phyloP scores from a whole-genome alignment of 2,888 invertebrate species.

The Microdon myrmicae region DNA sequence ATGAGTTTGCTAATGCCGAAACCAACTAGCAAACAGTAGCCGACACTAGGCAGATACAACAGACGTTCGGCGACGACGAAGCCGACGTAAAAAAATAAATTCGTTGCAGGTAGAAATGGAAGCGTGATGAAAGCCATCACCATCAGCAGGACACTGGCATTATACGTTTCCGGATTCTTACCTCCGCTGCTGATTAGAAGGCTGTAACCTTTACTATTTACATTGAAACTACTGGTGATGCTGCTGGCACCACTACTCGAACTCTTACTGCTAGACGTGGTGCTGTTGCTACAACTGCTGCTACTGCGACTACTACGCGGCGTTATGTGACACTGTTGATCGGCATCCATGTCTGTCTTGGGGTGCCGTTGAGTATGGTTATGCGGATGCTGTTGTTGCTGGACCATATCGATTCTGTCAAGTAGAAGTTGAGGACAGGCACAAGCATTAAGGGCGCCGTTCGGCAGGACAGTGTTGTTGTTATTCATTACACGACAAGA shows the following conservation, averaged over 20 bases:
- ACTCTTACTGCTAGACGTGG: conserved; percentile 67
- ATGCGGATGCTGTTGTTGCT: conserved; percentile 41
- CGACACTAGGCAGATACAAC: conserved; percentile 95
- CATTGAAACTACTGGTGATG: conserved; percentile 53
- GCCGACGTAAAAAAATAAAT: conserved; percentile 96
- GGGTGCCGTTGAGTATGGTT: conserved; percentile 24
- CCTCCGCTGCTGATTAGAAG: conserved; percentile 37
- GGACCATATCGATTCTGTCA: conserved; percentile 54
- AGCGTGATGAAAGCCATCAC: conserved; percentile 83
- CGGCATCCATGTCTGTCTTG: conserved; percentile 26
- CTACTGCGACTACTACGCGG: conserved; percentile 63
- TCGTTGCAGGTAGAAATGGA: conserved; percentile 95
- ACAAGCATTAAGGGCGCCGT: conserved; percentile 51
- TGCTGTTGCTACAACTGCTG: conserved; percentile 65
- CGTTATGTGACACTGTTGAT: conserved; percentile 47
- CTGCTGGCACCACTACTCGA: conserved; percentile 63
- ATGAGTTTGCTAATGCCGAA: conserved; percentile 72
- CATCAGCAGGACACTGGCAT: conserved; percentile 68
- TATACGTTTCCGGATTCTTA: conserved; percentile 52
- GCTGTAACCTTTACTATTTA: conserved; percentile 47
- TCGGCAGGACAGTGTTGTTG: conserved; percentile 55
- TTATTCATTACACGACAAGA: conserved; percentile 78
- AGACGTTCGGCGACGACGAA: conserved; percentile 98
- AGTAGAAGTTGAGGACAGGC: conserved; percentile 51
- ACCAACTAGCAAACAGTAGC: conserved; percentile 89